Conservation (phyloP, 2,888 invertebrate species). For the Cistogaster globosa region DNA sequence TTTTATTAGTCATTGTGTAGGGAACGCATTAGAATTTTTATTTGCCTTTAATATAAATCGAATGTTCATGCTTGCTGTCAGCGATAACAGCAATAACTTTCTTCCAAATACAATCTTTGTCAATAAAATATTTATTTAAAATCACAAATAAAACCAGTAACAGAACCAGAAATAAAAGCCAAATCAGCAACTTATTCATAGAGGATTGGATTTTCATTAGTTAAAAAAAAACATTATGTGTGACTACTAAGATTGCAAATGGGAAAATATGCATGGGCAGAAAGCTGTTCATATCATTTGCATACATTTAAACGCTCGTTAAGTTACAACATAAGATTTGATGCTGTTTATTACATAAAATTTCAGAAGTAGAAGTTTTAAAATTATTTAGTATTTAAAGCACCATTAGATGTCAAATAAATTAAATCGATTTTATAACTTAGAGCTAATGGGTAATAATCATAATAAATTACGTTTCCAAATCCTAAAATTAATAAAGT, state of each 20-base stretch:
- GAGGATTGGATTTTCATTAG: slow-evolving; percentile 42
- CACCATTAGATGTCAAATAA: not conserved
- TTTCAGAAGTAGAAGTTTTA: slow-evolving; percentile 10
- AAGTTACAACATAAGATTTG: not conserved
- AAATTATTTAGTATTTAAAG: slow-evolving; percentile 15
- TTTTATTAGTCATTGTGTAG: not conserved
- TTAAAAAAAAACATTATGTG: slow-evolving; percentile 35
- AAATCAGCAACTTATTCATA: not conserved
- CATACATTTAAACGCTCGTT: slow-evolving; percentile 25
- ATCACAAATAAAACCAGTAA: slow-evolving; percentile 35
- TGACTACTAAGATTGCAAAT: slow-evolving; percentile 49
- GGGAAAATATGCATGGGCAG: slow-evolving; percentile 27
- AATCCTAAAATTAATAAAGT: too few species aligned
- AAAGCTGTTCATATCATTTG: slow-evolving; percentile 40
- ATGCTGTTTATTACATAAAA: not conserved
- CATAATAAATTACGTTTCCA: too few species aligned
- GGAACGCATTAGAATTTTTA: slow-evolving; percentile 11
- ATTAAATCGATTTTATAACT: not conserved
- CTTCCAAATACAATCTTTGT: slow-evolving; percentile 45
- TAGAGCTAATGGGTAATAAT: too few species aligned
- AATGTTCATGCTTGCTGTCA: slow-evolving; percentile 52
- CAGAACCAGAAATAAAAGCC: slow-evolving; percentile 38
- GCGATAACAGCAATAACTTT: slow-evolving; percentile 44
- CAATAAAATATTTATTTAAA: slow-evolving; percentile 56
- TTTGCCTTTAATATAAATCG: slow-evolving; percentile 30